Evolutionary conservation across 2,888 invertebrate species (phyloP), one percentile per base, ranked within the genome.

Genomic region (Actias luna): DNA sequence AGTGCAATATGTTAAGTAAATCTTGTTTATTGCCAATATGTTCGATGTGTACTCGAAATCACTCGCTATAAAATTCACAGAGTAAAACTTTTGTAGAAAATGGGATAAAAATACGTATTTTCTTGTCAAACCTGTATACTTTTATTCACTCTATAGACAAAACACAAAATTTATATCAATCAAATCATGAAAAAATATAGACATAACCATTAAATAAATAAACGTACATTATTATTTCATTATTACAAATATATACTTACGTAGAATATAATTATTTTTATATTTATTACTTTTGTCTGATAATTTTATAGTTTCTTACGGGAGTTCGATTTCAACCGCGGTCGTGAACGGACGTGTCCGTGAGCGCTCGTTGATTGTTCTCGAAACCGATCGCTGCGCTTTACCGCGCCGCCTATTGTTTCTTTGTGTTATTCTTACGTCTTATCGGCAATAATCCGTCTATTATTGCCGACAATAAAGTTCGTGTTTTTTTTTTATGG

Each of bases 1-100:
- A 55, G 29, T 29, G 55, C 55, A 55, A 55, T 55, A 55, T 55
- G 27, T 29, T 55, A 55, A 55, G 55, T 55, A 55, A 55, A 55
- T 55, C 55, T 55, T 55, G 55, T 55, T 55, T 55, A 55, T 55
- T 55, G 55, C 55, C 55, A 55, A 55, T 55, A 55, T 55, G 55
- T 55, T 55, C 55, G 29, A 55, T 55, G 55, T 55, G 55, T 55
- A 55, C 29, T 29, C 29, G 55, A 55, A 55, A 55, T 55, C 55
- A 55, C 55, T 55, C 29, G 55, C 55, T 55, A 55, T 55, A 55
- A 55, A 55, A 55, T 55, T 29, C 12, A n/a, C 29, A 14, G 55
- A 55, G 55, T 29, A 55, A 55, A 29, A 55, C n/a, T 27, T 55
- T 55, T n/a, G 16, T 29, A 29, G 55, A 16, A 55, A 29, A 55